Evolutionary conservation across 2,113 vertebrate species (phyloP).

Genomic region (Pteronura brasiliensis): DNA sequence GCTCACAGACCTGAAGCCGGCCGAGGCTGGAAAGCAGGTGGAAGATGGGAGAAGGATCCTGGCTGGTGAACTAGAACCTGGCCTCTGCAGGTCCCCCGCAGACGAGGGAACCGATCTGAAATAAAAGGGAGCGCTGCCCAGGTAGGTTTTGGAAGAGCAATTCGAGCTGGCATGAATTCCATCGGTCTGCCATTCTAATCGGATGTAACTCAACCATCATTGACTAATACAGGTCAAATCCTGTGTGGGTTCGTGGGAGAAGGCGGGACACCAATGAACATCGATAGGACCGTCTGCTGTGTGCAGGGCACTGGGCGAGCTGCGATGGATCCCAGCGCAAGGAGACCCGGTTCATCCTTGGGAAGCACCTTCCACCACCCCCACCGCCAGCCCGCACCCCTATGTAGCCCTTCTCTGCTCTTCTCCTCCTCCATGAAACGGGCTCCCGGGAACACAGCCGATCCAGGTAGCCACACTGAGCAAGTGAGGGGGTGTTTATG

Average conservation of each 20-base stretch:
- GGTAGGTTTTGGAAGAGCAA: not conserved
- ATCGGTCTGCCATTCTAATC: not conserved
- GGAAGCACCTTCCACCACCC: not conserved
- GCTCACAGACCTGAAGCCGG: not conserved
- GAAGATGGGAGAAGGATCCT: not conserved
- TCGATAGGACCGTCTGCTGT: accelerated
- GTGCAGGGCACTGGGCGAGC: not conserved
- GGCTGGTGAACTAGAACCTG: not conserved
- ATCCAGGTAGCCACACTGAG: not conserved
- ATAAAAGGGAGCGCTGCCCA: not conserved
- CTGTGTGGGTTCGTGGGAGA: not conserved
- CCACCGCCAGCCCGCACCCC: not conserved
- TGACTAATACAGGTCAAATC: not conserved
- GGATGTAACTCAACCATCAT: not conserved
- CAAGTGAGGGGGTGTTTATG: not conserved
- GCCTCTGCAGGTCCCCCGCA: not conserved
- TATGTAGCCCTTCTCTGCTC: not conserved
- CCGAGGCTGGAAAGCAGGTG: not conserved
- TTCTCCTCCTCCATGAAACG: not conserved
- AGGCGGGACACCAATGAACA: no score
- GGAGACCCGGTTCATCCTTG: not conserved
- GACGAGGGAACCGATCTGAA: not conserved
- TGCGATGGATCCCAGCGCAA: not conserved
- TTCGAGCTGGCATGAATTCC: not conserved
- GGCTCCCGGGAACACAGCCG: not conserved